Evolutionary conservation across 2,797 vertebrate species (phyloP), one percentile per base, ranked within the genome.

Genomic region (Arrhamphus sclerolepis): DNA sequence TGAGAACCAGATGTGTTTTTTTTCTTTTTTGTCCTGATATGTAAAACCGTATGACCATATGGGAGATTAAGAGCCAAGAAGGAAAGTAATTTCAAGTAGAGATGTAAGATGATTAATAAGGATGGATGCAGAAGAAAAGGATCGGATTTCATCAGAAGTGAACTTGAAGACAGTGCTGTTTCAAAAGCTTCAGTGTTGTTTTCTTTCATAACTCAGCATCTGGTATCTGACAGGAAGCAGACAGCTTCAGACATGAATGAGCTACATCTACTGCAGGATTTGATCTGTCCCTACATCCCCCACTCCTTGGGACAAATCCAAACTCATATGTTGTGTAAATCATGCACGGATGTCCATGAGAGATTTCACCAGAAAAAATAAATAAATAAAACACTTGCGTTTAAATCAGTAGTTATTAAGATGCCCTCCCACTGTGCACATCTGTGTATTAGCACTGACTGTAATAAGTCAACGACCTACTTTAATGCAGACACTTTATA

Each of bases 291-390:
- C 46, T 42, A 63, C 50, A 41, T 20, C 22, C 65, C 39, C 51
- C 21, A 17, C 24, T 53, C n/a, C 1, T 44, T 79, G 79, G 76
- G 72, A 66, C 54, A 16, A 21, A 70, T 81, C 84, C 77, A 83
- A 52, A 68, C 43, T 53, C 59, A 16, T 65, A 80, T 83, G 77
- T 79, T 73, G 66, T 1, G 13, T 74, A 72, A 79, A 83, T 84
- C 60, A 61, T 41, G 28, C 24, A 47, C 2, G 5, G 50, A 81
- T 77, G 57, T 81, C 62, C 57, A 29, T 1, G 0, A 14, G 49
- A 68, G 71, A 68, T 67, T 78, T 78, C 18, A 56, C 41, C 50
- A 59, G 64, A 56, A 54, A 26, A n/a, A n/a, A n/a, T n/a, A n/a
- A n/a, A n/a, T n/a, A n/a, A 63, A 60, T 41, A 56, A 42, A 48